These are phyloP conservation scores for Cephus pulcher DNA, from an alignment of 2,888 invertebrate species.

Conservation along the genomic window DNA sequence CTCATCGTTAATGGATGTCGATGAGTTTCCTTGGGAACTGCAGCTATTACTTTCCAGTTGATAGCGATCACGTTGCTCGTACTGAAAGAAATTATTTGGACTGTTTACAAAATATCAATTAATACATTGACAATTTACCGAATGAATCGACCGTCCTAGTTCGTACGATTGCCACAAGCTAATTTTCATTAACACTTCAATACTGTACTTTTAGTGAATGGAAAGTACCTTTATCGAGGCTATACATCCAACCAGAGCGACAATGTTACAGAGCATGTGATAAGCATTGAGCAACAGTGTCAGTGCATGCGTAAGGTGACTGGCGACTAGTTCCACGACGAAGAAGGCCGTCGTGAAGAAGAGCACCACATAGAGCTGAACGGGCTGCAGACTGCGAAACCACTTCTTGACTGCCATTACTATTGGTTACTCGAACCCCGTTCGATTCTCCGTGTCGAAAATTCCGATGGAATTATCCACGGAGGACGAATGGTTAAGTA, in stretches of 20 bases:
- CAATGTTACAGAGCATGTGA: slow-evolving; percentile 93
- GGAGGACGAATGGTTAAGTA: neutral
- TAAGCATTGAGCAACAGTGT: slow-evolving; percentile 93
- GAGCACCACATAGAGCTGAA: slow-evolving; percentile 80
- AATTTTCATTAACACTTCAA: neutral
- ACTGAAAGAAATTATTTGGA: slow-evolving; percentile 43
- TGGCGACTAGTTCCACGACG: slow-evolving; percentile 84
- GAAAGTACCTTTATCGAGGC: slow-evolving; percentile 80
- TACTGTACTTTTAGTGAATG: neutral
- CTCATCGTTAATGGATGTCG: slow-evolving; percentile 40
- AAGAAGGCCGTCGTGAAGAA: slow-evolving; percentile 81
- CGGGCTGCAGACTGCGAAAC: slow-evolving; percentile 79
- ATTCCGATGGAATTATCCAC: neutral
- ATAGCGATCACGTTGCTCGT: slow-evolving; percentile 45
- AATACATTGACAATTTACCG: neutral
- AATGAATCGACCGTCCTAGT: neutral
- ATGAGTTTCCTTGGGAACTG: slow-evolving; percentile 44
- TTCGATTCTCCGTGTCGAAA: neutral
- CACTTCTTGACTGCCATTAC: slow-evolving; percentile 83
- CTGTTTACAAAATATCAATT: neutral
- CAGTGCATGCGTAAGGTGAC: slow-evolving; percentile 91
- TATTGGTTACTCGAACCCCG: neutral
- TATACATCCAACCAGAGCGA: slow-evolving; percentile 85
- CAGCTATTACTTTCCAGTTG: slow-evolving; percentile 29
- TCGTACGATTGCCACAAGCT: neutral